Base-by-base conservation (phyloP, 2,888 invertebrate species). In the Drepanosiphum platanoidis region DNA sequence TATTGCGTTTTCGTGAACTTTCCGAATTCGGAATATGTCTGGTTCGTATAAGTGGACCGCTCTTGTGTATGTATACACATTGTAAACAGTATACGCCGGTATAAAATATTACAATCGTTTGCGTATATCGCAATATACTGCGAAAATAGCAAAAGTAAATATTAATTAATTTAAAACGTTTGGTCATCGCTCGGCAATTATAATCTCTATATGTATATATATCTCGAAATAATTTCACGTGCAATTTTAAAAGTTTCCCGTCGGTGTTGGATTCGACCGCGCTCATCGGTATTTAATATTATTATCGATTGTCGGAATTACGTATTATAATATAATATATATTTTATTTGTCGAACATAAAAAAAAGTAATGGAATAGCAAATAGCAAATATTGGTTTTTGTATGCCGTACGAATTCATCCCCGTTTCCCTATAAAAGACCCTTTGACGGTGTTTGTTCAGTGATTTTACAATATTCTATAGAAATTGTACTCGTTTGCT, bases 381-480 rank as follows among this genome's bases (percentile, higher is more conserved):
- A 80, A 80, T 52, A 52, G 52, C 52, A 70, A 80, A 80, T 70
- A 70, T 80, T 79, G 15, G 80, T 68, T 70, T 70, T 68, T 42
- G 66, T 39, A 79, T 68, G 34, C 36, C 15, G 13, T 75, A 22
- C 58, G 75, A 1, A 36, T 75, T 36, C 36, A 34, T 80, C 70
- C 80, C 68, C 27, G 36, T 70, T 70, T 46, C 36, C 52, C 80
- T 58, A 52, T 13, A 32, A 70, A 70, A 52, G 36, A 70, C 80
- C 80, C 80, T 80, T 52, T 52, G 80, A 52, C 80, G 52, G 11
- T 79, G 70, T 80, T 80, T 80, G 70, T 80, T 70, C 80, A 70
- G 52, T 70, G 70, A 80, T 70, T 80, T 80, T 30, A 80, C 58
- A 75, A 68, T 64, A 46, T 68, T 70, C 52, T 66, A 70, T 70